Conservation (phyloP, 2,888 invertebrate species). For the Bugulina stolonifera region DNA sequence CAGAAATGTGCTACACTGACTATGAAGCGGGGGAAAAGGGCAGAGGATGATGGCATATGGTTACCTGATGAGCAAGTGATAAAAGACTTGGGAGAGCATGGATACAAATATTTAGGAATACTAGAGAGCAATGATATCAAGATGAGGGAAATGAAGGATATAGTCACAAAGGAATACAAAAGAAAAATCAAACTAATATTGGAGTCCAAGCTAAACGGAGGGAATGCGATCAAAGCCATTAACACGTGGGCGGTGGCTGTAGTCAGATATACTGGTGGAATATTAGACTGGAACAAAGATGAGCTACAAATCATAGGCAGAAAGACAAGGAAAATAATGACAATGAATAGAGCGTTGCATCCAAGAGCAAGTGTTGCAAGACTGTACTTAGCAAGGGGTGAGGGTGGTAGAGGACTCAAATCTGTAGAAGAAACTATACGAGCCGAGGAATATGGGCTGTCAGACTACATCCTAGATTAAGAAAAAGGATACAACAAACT, state of each 20-base stretch:
- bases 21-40: not conserved
- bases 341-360: too few relatives aligned
- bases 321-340: too few relatives aligned
- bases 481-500: too few relatives aligned
- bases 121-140: not conserved
- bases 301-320: not conserved
- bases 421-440: too few relatives aligned
- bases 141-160: not conserved
- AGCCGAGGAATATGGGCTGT: too few relatives aligned
- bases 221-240: slow-evolving; percentile 1
- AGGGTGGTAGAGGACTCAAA: too few relatives aligned
- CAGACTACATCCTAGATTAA: too few relatives aligned
- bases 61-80: not conserved
- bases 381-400: too few relatives aligned
- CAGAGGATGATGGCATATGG: slow-evolving; percentile 4
- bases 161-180: not conserved
- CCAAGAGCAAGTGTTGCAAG: too few relatives aligned
- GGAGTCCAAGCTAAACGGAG: too few relatives aligned
- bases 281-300: not conserved
- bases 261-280: slow-evolving; percentile 10
- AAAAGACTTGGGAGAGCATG: not conserved
- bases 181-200: not conserved
- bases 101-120: not conserved
- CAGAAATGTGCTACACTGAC: not conserved
- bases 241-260: slow-evolving; percentile 9